Evolutionary conservation across 2,797 vertebrate genomes (phyloP).

Genomic region (Melanogrammus aeglefinus): DNA sequence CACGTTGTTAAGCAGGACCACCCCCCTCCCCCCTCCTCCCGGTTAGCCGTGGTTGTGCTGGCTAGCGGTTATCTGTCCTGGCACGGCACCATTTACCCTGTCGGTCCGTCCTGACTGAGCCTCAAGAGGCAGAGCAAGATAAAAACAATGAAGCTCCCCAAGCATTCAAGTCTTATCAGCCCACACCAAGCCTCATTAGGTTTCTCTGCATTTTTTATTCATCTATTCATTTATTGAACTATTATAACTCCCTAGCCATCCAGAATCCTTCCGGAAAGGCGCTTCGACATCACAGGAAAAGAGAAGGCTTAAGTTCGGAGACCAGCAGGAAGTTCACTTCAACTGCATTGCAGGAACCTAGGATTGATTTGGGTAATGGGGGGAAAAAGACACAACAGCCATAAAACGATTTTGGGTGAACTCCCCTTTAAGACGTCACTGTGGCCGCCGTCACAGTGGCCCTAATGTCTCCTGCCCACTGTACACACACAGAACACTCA

Average conservation of each 20-base stretch:
- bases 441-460: slow-evolving; percentile 13
- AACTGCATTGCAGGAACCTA: no score
- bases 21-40: no score
- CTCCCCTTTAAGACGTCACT: slow-evolving; percentile 25
- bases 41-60: slow-evolving; percentile 28
- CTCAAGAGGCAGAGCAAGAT: slow-evolving; percentile 12
- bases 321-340: no score
- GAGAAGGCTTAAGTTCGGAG: no score
- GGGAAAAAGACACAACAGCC: no score
- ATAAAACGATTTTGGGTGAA: not conserved
- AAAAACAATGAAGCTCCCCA: slow-evolving; percentile 9
- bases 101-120: slow-evolving; percentile 6
- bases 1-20: slow-evolving; percentile 43
- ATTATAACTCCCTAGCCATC: no score
- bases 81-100: slow-evolving; percentile 39
- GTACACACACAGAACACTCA: not conserved
- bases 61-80: slow-evolving; percentile 51
- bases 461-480: not conserved
- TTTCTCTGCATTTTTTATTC: no score
- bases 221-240: no score
- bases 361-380: no score
- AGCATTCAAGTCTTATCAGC: not conserved
- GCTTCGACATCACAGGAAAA: no score
- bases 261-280: no score
- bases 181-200: no score